Base-by-base conservation (phyloP, 2,888 invertebrate species). In the Aricia artaxerxes region DNA sequence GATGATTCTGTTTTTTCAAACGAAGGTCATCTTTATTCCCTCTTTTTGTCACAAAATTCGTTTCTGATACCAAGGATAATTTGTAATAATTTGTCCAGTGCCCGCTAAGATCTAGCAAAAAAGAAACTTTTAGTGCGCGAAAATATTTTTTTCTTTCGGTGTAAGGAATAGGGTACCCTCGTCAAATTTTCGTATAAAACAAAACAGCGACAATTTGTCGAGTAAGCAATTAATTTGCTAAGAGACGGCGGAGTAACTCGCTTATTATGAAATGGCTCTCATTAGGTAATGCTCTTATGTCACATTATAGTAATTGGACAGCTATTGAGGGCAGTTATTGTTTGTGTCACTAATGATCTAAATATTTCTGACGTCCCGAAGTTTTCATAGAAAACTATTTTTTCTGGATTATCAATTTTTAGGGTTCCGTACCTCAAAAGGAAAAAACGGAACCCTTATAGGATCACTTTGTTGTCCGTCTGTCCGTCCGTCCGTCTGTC, bases 181-280 rank as follows among this genome's bases (percentile, higher is more conserved):
- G 90, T 92, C 92, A 91, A 89, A 90, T 49, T 49, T 49, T 49
- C 49, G 80, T 80, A 90, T 90, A 89, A 82, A 80, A 85, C 85
- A 85, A 85, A 87, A 87, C 87, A 89, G 88, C 89, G 89, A 91
- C 90, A 91, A 91, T 91, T 91, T 90, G 91, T 89, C 90, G 87
- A 83, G 83, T 85, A 86, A 88, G 89, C 87, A 88, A 85, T 84
- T 85, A 84, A 84, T 85, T 84, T 84, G 84, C 83, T 81, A 81
- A 80, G 82, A 82, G 84, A 85, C 87, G 87, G 89, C 89, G 88
- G 88, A 84, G 88, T 90, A 89, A 90, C 87, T 88, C 84, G 85
- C 87, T 88, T 89, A 89, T 87, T 84, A 86, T 86, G 85, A 83
- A 84, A 85, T 82, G 82, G 82, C 79, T 79, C 82, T 81, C 80